phyloP scores from a whole-genome alignment of 2,797 vertebrate species.

The Acanthopagrus latus region DNA sequence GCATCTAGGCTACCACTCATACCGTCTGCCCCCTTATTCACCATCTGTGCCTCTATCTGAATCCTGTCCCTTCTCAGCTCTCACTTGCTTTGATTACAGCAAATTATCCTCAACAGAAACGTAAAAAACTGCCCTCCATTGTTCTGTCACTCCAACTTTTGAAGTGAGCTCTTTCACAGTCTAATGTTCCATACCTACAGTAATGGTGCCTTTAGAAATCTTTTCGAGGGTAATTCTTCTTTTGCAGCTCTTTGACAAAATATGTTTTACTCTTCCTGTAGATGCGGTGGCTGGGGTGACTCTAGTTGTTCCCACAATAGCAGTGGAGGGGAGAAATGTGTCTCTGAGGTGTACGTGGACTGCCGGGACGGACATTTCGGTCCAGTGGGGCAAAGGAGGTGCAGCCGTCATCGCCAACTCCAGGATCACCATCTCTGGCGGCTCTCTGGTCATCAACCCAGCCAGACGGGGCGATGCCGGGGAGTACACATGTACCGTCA shows the following conservation, averaged over 20 bases:
- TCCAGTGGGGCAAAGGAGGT: constrained; percentile 81
- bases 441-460: constrained; percentile 79
- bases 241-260: constrained; percentile 32
- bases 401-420: constrained; percentile 58
- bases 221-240: constrained; percentile 19
- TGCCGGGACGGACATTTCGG: constrained; percentile 67
- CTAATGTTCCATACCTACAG: constrained; percentile 16
- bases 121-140: constrained; percentile 60
- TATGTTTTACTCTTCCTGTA: constrained; percentile 46
- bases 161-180: constrained; percentile 32
- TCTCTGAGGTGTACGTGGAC: constrained; percentile 81
- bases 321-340: constrained; percentile 77
- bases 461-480: constrained; percentile 78
- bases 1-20: constrained; percentile 67
- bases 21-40: constrained; percentile 76
- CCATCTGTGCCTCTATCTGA: constrained; percentile 79
- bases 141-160: constrained; percentile 60
- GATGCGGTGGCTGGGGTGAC: constrained; percentile 75
- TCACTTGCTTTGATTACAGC: constrained; percentile 78
- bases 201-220: constrained; percentile 19
- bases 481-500: constrained; percentile 82
- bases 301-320: constrained; percentile 73
- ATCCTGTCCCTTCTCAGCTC: constrained; percentile 63
- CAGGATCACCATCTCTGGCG: constrained; percentile 75
- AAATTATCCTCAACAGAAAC: constrained; percentile 76